A percentile compares a stretch with the other conserved stretches of the same genome.
Conservation (phyloP, 2,113 vertebrate species). For the Tachysurus fulvidraco region DNA sequence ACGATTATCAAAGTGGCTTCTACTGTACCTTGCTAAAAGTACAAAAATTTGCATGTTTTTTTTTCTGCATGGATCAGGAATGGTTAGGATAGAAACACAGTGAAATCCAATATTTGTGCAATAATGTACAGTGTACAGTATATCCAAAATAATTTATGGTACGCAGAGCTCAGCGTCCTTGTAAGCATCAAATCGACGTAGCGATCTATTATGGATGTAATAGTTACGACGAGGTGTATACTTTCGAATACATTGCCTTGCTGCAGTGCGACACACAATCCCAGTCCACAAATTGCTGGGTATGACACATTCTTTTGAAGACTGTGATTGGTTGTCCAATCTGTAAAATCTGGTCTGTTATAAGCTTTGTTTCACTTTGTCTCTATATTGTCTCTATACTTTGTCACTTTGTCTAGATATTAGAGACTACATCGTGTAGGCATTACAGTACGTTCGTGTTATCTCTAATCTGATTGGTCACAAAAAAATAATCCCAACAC, state of each 20-base stretch:
- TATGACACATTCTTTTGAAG: background rate
- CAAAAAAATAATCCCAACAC: too few species aligned
- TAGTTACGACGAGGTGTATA: background rate
- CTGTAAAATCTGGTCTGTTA: background rate
- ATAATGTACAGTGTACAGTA: background rate
- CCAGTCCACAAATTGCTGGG: background rate
- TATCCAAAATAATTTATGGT: background rate
- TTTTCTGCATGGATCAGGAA: background rate
- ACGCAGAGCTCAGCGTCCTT: background rate
- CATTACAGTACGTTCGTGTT: too few species aligned
- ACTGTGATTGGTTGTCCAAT: background rate
- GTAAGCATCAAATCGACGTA: background rate
- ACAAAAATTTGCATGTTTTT: background rate
- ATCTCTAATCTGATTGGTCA: too few species aligned
- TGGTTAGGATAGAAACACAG: background rate
- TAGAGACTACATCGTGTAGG: too few species aligned
- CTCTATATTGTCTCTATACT: too few species aligned
- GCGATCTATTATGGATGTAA: background rate
- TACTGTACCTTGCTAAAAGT: background rate
- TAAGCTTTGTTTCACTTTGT: too few species aligned
- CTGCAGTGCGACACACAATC: background rate
- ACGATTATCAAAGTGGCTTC: background rate
- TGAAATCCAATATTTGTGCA: background rate
- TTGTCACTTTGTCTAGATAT: too few species aligned
- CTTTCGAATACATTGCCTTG: background rate